Evolutionary conservation across 2,888 invertebrate species (phyloP).

Genomic region (Autographa gamma): DNA sequence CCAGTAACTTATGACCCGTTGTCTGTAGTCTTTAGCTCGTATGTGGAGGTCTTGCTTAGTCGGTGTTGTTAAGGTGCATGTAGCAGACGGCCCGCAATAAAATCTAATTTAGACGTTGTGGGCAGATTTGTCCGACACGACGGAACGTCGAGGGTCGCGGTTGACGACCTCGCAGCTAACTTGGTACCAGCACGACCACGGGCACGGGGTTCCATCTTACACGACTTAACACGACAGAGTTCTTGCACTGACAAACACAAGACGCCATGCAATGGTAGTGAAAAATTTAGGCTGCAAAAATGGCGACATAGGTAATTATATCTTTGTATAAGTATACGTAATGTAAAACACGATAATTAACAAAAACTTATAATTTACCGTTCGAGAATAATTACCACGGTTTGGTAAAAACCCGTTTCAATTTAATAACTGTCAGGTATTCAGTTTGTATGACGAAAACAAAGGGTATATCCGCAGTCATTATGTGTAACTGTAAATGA

Average conservation of each 20-base stretch:
- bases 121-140: conserved; percentile 85
- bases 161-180: conserved; percentile 79
- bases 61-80: conserved; percentile 72
- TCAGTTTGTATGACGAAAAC: not conserved
- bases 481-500: not conserved
- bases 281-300: conserved; percentile 6
- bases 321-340: not conserved
- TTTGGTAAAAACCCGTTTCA: not conserved
- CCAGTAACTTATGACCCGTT: conserved; percentile 70
- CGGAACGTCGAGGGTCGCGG: conserved; percentile 79
- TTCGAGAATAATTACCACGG: not conserved
- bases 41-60: conserved; percentile 60
- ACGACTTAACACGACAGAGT: not conserved
- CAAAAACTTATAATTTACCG: not conserved
- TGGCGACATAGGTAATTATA: not conserved
- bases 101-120: conserved; percentile 88
- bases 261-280: conserved; percentile 13
- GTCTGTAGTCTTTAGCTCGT: not conserved
- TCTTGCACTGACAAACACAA: conserved; percentile 12
- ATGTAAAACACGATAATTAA: not conserved
- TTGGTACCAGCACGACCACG: conserved; percentile 50
- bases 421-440: not conserved
- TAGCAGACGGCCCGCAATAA: conserved; percentile 86
- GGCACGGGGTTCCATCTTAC: conserved; percentile 39
- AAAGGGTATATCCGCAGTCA: not conserved